phyloP scores from a whole-genome alignment of 2,797 vertebrate species.

The Anomalospiza imberbis region DNA sequence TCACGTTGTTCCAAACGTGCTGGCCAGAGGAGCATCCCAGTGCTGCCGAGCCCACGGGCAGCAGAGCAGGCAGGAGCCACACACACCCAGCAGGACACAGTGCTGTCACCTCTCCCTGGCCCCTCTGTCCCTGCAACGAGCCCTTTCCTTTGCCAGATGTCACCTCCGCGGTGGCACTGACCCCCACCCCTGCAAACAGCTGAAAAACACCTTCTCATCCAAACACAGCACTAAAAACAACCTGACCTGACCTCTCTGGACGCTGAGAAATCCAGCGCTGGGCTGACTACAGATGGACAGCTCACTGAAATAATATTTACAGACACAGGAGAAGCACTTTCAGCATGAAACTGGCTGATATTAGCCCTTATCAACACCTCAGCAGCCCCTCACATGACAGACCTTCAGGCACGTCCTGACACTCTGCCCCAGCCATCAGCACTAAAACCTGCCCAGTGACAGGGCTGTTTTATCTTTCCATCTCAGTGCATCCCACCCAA shows the following conservation, averaged over 20 bases:
- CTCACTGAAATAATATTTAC: background rate
- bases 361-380: background rate
- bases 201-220: background rate
- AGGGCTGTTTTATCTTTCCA: background rate
- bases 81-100: fast-evolving
- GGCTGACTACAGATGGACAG: background rate
- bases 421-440: background rate
- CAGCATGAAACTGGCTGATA: background rate
- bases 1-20: fast-evolving
- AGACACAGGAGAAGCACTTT: background rate
- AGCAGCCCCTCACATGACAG: background rate
- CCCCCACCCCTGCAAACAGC: background rate
- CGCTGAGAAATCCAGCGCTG: background rate
- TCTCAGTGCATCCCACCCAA: fast-evolving
- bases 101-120: background rate
- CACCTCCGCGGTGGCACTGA: background rate
- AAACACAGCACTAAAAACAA: background rate
- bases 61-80: background rate
- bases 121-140: fast-evolving
- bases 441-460: fast-evolving
- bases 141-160: background rate
- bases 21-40: fast-evolving
- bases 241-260: fast-evolving
- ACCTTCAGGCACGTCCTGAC: background rate
- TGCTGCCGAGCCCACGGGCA: fast-evolving